Conservation (phyloP, 1,140 invertebrate genomes). For the Tyrophagus putrescentiae region DNA sequence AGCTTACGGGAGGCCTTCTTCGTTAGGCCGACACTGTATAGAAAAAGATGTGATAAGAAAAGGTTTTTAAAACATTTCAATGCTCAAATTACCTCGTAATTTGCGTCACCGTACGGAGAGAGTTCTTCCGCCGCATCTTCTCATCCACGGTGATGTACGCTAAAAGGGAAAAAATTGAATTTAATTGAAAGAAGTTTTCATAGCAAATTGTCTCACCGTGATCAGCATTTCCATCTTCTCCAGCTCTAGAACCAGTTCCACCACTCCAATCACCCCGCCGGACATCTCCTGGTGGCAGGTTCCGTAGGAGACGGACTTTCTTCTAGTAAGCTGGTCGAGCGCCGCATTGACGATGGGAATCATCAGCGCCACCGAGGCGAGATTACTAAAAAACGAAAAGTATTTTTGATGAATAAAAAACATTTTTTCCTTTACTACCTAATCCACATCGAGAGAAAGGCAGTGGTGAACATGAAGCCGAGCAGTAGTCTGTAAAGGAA, state of each 20-base stretch:
- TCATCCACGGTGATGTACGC: neutral
- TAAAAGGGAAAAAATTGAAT: neutral
- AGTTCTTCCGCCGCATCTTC: neutral
- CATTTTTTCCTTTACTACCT: too few relatives aligned
- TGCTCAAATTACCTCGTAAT: neutral
- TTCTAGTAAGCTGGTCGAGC: conserved; percentile 6
- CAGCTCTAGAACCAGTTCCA: neutral
- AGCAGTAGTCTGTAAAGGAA: conserved; percentile 33
- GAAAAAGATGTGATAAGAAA: neutral
- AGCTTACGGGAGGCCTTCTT: neutral
- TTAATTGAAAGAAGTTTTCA: too few relatives aligned
- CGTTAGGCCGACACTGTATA: neutral
- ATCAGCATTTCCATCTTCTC: neutral
- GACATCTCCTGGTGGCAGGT: neutral
- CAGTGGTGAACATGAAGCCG: conserved; percentile 33
- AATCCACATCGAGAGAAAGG: conserved; percentile 37
- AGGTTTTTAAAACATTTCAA: neutral
- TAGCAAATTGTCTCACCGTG: too few relatives aligned
- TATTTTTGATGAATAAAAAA: too few relatives aligned
- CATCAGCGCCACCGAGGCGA: conserved; percentile 35
- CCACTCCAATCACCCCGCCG: neutral
- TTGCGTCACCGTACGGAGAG: neutral
- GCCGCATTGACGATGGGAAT: conserved; percentile 29
- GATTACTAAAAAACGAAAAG: conserved; percentile 30
- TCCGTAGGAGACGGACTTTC: conserved; percentile 15